Evolutionary conservation across 2,888 invertebrate genomes (phyloP).

Genomic region (Eutolmus rufibarbis): DNA sequence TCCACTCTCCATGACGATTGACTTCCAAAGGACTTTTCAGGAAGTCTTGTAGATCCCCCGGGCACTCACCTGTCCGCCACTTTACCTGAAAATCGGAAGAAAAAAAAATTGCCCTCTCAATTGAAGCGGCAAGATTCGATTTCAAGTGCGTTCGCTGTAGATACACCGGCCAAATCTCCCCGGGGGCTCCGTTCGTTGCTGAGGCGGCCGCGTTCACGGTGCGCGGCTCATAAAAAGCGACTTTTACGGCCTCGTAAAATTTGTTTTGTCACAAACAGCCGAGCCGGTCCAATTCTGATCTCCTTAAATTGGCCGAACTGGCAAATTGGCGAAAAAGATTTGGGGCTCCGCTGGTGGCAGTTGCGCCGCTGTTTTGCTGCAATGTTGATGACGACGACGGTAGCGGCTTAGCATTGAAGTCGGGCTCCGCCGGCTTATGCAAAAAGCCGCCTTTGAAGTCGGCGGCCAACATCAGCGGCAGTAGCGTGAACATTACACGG

Average conservation of each 20-base stretch:
- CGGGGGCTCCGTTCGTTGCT: neutral
- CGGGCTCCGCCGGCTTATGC: neutral
- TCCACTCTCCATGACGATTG: neutral
- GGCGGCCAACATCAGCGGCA: neutral
- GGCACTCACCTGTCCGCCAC: neutral
- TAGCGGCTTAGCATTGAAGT: neutral
- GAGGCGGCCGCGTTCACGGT: neutral
- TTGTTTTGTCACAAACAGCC: constrained; percentile 1
- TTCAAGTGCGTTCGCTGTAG: neutral
- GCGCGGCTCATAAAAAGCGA: neutral
- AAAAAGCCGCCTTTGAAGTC: neutral
- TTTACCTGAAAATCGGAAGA: neutral
- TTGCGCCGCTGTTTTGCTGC: neutral
- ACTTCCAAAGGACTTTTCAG: neutral
- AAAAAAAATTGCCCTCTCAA: neutral
- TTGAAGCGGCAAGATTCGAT: neutral
- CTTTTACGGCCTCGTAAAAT: constrained; percentile 7
- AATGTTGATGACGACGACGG: neutral
- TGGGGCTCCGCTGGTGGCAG: neutral
- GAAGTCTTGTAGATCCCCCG: neutral
- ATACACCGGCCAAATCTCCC: neutral
- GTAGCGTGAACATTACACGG: neutral
- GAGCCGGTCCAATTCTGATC: neutral
- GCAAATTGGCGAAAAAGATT: neutral
- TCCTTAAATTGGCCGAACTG: neutral